phyloP scores from a whole-genome alignment of 2,113 vertebrate genomes.

The Heterotilapia buettikoferi region DNA sequence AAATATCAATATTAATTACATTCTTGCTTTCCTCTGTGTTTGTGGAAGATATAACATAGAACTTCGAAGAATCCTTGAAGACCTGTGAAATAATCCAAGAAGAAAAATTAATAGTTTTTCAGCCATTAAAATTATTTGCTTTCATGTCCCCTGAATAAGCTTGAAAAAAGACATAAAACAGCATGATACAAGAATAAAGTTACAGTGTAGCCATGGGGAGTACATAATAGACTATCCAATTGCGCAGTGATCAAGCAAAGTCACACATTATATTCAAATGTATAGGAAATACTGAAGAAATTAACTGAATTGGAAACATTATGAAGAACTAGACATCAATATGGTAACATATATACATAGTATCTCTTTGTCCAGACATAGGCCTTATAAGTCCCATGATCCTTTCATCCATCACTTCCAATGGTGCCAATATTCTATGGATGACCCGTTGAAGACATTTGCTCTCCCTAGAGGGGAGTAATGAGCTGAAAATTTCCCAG shows the following conservation, averaged over 20 bases:
- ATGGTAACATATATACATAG: neutral
- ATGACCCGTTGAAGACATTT: neutral
- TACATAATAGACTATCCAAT: neutral
- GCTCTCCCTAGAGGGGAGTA: neutral
- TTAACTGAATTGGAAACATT: neutral
- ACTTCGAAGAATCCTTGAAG: neutral
- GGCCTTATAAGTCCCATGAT: neutral
- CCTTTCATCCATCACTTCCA: neutral
- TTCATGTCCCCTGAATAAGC: neutral
- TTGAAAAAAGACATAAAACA: neutral
- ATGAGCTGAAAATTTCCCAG: neutral
- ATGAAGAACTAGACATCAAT: neutral
- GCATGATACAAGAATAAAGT: neutral
- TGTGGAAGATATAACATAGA: neutral
- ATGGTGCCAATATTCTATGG: neutral
- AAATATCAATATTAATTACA: neutral
- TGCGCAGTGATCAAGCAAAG: neutral
- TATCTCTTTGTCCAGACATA: neutral
- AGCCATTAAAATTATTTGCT: neutral
- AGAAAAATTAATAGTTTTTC: neutral
- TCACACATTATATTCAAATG: neutral
- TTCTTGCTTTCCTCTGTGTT: neutral
- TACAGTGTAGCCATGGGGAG: neutral
- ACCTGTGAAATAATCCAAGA: neutral
- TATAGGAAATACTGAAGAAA: neutral